phyloP scores from a whole-genome alignment of 2,797 vertebrate genomes.

The Intellagama lesueurii region DNA sequence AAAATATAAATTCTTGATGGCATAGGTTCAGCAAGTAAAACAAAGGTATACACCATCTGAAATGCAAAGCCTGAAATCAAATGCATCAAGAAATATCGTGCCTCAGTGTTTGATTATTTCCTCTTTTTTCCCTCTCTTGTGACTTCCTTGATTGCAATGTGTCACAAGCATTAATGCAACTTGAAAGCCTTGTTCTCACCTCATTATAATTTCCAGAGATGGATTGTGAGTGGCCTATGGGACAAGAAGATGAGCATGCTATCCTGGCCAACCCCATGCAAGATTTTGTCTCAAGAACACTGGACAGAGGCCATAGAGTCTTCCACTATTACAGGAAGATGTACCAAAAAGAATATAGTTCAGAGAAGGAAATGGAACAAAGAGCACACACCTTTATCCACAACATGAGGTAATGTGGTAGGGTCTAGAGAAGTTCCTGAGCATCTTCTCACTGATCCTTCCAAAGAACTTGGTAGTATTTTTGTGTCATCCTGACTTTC shows the following conservation, averaged over 20 bases:
- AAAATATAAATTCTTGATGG: background rate
- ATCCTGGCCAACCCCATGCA: constrained; percentile 85
- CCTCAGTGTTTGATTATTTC: no score
- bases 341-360: constrained; percentile 75
- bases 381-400: constrained; percentile 81
- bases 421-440: background rate
- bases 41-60: no score
- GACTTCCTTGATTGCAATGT: background rate
- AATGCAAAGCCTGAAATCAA: background rate
- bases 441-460: background rate
- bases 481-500: background rate
- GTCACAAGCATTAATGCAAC: background rate
- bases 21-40: background rate
- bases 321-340: constrained; percentile 77
- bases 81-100: no score
- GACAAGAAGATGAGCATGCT: constrained; percentile 70
- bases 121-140: no score
- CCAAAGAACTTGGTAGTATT: background rate
- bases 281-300: constrained; percentile 76
- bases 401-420: constrained; percentile 76
- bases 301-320: constrained; percentile 71
- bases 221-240: constrained; percentile 36
- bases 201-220: constrained; percentile 34
- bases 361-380: constrained; percentile 79
- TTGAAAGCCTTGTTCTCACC: background rate